Base-by-base conservation (phyloP, 1,140 invertebrate genomes). In the Frieseomelitta varia region DNA sequence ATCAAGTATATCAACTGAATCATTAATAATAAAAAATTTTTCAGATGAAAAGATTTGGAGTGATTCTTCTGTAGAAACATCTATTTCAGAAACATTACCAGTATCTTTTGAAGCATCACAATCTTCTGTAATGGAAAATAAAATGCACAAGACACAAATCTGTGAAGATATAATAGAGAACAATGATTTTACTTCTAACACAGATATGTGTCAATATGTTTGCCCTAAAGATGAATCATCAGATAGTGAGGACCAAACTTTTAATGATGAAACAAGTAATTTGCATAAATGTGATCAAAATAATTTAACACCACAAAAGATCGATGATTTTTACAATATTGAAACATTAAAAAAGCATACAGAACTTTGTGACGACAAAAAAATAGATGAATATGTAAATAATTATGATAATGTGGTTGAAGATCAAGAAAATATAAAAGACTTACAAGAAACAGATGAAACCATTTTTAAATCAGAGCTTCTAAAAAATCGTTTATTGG, bases 401-500 rank as follows among this genome's bases (percentile, higher is more conserved):
- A 63, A 12, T 65, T 24, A 27, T 53, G 73, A 86, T 61, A 34
- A 75, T 73, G 17, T 27, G 27, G 15, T 74, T 88, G 63, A 87
- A 80, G 30, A 61, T 82, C 10, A 85, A 74, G 21, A 76, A 79
- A 71, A 75, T 72, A 34, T 89, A 68, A 71, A 92, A 39, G 84
- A 91, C 79, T 85, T 75, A 67, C 82, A 77, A 80, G 79, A 89
- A 73, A 80, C 72, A 51, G 84, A 88, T 73, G 83, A 89, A 56
- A 82, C 84, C 17, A 78, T 96, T 86, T 95, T 95, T 47, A 96
- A 96, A 86, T 95, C 96, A 65, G 95, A 97, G 87, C 91, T 97
- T 56, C 92, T 97, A 73, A 96, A 96, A 91, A 95, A 92, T n/a
- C 96, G 96, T 80, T 91, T 97, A 1, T 87, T 94, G 75, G 96